These are phyloP conservation scores for Bicyclus anynana DNA, from an alignment of 1,140 invertebrate species.

Conservation along the genomic window DNA sequence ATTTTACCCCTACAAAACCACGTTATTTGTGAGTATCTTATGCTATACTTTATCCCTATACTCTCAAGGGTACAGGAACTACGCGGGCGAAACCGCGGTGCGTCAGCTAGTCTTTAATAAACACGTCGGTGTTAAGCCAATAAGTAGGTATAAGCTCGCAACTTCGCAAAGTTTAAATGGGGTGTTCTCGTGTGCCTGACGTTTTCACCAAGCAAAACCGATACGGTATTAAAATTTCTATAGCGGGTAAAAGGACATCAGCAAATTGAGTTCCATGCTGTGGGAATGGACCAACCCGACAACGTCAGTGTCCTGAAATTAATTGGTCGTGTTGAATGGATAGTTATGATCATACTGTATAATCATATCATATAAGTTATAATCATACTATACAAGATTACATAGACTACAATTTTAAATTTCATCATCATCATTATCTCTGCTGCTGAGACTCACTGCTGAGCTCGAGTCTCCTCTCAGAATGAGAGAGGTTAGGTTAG, in stretches of 20 bases:
- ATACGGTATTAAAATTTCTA: constrained; percentile 54
- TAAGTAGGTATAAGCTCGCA: constrained; percentile 13
- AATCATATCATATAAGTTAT: too few relatives aligned
- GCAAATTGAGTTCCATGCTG: constrained; percentile 41
- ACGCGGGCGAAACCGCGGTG: too few relatives aligned
- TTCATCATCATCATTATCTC: too few relatives aligned
- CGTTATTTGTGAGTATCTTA: too few relatives aligned
- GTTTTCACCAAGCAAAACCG: constrained; percentile 32
- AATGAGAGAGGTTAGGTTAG: too few relatives aligned
- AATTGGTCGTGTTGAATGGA: constrained; percentile 24
- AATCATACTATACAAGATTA: too few relatives aligned
- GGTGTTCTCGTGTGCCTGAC: constrained; percentile 44
- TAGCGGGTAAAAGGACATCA: constrained; percentile 28
- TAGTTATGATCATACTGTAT: not conserved
- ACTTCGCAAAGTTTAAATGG: constrained; percentile 36
- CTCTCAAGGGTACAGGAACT: too few relatives aligned
- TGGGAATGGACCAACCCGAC: constrained; percentile 39
- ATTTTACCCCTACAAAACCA: too few relatives aligned
- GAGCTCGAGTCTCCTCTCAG: too few relatives aligned
- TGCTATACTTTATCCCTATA: too few relatives aligned
- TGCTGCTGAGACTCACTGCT: too few relatives aligned
- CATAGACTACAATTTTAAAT: too few relatives aligned
- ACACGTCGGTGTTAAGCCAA: constrained; percentile 10
- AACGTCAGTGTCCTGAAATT: constrained; percentile 22
- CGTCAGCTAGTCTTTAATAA: constrained; percentile 5